Base-by-base conservation (phyloP, 2,113 vertebrate genomes). In the Tetrao urogallus region DNA sequence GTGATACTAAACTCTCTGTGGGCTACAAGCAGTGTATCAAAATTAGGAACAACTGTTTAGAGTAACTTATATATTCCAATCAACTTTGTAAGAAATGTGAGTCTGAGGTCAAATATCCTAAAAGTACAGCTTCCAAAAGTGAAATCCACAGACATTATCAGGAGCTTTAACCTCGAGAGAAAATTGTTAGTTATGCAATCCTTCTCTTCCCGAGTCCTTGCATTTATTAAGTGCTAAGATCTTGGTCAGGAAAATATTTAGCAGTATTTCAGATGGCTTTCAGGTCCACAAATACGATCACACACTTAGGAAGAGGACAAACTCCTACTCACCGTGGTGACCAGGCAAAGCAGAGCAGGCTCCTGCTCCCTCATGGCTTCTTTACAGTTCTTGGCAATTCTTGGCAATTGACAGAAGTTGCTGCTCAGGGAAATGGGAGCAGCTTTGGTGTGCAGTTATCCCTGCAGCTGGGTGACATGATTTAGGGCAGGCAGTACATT, bases 251-350 rank as follows among this genome's bases (percentile, higher is more conserved):
- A 88, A 89, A 79, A 94, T 69, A 36, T 6, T 42, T 4, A 57
- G 65, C 10, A 75, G 2, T 84, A 65, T 57, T 93, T 77, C 63
- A 80, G 28, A 40, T 56, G 13, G 17, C 34, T 71, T 79, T 19
- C 32, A 25, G 21, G 6, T 72, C 64, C 84, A 16, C 13, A 60
- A 86, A 52, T 65, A 75, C 4, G 19, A 79, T 16, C 17, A 86
- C 19, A 40, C 5, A 3, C 3, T 27, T 28, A 69, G 14, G 66
- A 85, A 72, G 12, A 80, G 10, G n/a, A 75, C 84, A 27, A 85
- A 42, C 9, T 81, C 61, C 83, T 90, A 91, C 94, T 96, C 89
- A 91, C 91, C 63, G 73, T 5, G 32, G 45, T 91, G 86, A 86
- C 38, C 42, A 88, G 43, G 57, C 42, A 66, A 56, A 84, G 58